phyloP scores from a whole-genome alignment of 2,888 invertebrate species.

The Psococerastis gibbosa region DNA sequence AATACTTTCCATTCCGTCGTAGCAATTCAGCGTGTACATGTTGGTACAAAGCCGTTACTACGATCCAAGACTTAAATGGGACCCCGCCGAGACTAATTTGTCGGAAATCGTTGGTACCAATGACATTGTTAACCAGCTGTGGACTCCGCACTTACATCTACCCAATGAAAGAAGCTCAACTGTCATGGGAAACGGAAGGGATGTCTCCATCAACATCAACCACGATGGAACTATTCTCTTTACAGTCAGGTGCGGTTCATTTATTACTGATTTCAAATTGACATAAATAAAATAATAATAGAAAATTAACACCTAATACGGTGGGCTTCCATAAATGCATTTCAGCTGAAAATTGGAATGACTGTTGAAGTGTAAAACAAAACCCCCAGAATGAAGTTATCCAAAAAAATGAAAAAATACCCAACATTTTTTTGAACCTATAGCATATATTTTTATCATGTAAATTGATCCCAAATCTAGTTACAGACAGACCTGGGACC shows the following conservation, averaged over 20 bases:
- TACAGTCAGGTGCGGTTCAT: slow-evolving; percentile 33
- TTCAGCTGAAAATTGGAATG: no score
- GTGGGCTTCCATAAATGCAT: no score
- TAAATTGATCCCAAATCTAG: no score
- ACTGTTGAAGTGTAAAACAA: no score
- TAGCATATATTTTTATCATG: no score
- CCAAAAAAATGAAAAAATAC: no score
- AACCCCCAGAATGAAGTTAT: no score
- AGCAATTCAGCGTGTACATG: slow-evolving; percentile 68
- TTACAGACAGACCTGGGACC: no score
- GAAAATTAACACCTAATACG: slow-evolving; percentile 3
- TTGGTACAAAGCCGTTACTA: slow-evolving; percentile 61
- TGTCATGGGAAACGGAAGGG: slow-evolving; percentile 49
- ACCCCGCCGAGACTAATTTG: slow-evolving; percentile 39
- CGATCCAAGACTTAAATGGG: slow-evolving; percentile 46
- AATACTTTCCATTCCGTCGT: no score
- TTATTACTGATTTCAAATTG: background rate
- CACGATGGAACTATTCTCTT: slow-evolving; percentile 62
- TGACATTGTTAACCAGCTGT: slow-evolving; percentile 32
- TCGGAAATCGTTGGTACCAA: slow-evolving; percentile 42
- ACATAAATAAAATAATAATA: no score
- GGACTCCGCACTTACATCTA: slow-evolving; percentile 67
- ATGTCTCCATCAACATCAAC: slow-evolving; percentile 57
- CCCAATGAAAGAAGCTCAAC: slow-evolving; percentile 51
- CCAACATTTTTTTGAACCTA: no score